These are phyloP conservation scores for Perccottus glenii DNA, from an alignment of 2,113 vertebrate genomes.

Conservation along the genomic window DNA sequence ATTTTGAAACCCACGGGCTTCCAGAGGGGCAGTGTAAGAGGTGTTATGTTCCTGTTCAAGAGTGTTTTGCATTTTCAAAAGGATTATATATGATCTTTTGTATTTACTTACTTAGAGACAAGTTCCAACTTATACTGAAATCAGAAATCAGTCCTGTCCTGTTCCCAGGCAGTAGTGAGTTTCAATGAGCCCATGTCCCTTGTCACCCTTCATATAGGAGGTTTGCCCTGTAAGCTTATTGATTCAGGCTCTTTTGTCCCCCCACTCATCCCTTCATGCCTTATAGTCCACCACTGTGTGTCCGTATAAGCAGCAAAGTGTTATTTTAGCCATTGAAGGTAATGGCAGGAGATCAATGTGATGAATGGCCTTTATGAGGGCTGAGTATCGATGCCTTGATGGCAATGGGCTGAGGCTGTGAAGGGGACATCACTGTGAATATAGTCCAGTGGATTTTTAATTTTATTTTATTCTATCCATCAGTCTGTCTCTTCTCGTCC, in stretches of 20 bases:
- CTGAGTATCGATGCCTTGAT: constrained; percentile 64
- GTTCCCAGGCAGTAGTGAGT: constrained; percentile 2
- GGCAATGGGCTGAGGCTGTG: constrained; percentile 53
- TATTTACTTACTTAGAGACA: not conserved
- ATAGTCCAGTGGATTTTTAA: constrained; percentile 52
- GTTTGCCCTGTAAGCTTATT: constrained; percentile 18
- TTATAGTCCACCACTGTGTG: constrained; percentile 21
- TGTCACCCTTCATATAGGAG: constrained; percentile 31
- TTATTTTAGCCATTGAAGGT: constrained; percentile 71
- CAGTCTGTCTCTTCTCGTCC: constrained; percentile 35
- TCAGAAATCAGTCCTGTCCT: not conserved
- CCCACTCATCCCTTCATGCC: constrained; percentile 26
- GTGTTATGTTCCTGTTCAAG: not conserved
- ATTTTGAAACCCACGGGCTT: too few relatives aligned
- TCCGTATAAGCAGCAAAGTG: constrained; percentile 54
- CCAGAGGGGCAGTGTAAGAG: too few relatives aligned
- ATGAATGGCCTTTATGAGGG: constrained; percentile 73
- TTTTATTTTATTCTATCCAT: constrained; percentile 32
- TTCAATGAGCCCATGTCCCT: constrained; percentile 36
- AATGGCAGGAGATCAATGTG: constrained; percentile 75
- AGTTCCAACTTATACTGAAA: not conserved
- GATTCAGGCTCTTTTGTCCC: constrained; percentile 24
- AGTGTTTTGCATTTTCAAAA: not conserved
- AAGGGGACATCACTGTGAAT: constrained; percentile 60
- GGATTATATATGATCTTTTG: not conserved